phyloP scores from a whole-genome alignment of 2,113 vertebrate genomes.

The Lichenostomus cassidix region DNA sequence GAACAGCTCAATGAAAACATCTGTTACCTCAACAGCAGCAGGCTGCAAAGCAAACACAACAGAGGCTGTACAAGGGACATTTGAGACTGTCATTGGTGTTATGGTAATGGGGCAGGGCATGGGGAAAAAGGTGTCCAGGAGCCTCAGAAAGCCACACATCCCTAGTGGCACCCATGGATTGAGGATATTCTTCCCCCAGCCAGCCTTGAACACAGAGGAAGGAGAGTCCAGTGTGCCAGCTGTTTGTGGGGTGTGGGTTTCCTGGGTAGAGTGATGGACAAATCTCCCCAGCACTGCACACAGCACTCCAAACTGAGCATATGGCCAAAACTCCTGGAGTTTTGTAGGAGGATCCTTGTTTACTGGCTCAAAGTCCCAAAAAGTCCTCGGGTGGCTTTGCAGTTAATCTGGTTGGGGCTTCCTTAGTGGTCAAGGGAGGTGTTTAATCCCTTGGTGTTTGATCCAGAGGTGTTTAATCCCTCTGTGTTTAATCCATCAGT shows the following conservation, averaged over 20 bases:
- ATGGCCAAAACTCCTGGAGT: neutral
- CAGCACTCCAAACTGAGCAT: neutral
- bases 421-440: neutral
- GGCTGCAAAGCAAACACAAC: slow-evolving; percentile 44
- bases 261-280: neutral
- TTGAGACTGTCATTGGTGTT: neutral
- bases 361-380: neutral
- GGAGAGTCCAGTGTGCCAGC: neutral
- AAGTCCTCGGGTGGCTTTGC: neutral
- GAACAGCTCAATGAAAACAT: slow-evolving; percentile 53
- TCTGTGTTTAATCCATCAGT: neutral
- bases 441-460: neutral
- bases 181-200: neutral
- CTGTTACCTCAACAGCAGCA: slow-evolving; percentile 28
- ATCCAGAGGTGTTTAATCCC: neutral
- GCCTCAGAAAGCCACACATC: neutral
- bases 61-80: neutral
- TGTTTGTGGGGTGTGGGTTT: neutral
- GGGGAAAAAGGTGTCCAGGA: neutral
- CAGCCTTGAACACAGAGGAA: accelerated
- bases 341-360: neutral
- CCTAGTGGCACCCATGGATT: accelerated
- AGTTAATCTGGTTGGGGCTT: neutral
- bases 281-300: neutral
- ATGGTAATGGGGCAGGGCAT: neutral